A percentile compares a stretch with the other conserved stretches of the same genome.
Conservation (phyloP, 2,888 invertebrate genomes). For the Spilosoma lubricipeda region DNA sequence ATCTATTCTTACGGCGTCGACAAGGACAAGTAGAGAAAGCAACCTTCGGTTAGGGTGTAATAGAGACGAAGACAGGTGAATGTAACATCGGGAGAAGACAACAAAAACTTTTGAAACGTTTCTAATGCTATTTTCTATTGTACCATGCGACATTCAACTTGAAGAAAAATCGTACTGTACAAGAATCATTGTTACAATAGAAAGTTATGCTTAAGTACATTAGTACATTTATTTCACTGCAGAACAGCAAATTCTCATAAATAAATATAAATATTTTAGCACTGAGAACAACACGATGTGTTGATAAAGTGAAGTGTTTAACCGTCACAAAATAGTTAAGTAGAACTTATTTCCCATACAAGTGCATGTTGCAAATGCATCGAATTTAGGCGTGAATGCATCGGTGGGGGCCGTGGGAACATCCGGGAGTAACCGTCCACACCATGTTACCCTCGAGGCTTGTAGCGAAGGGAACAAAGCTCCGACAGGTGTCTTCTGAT, state of each 20-base stretch:
- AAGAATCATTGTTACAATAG: slow-evolving; percentile 45
- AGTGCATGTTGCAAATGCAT: slow-evolving; percentile 42
- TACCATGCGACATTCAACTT: slow-evolving; percentile 58
- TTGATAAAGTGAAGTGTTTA: neutral
- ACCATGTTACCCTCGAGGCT: slow-evolving; percentile 44
- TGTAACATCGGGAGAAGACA: slow-evolving; percentile 74
- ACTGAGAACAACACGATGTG: neutral
- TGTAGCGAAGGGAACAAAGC: slow-evolving; percentile 65
- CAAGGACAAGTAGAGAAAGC: slow-evolving; percentile 68
- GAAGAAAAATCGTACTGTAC: slow-evolving; percentile 53
- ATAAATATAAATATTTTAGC: neutral
- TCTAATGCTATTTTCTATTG: slow-evolving; percentile 74
- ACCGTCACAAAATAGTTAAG: neutral
- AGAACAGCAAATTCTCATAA: neutral
- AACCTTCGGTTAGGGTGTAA: slow-evolving; percentile 62
- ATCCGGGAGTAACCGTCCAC: slow-evolving; percentile 65
- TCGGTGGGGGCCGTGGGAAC: slow-evolving; percentile 83
- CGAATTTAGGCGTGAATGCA: slow-evolving; percentile 55
- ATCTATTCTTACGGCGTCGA: slow-evolving; percentile 60
- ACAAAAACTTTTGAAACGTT: slow-evolving; percentile 79
- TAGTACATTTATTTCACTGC: neutral
- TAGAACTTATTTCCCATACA: slow-evolving; percentile 19
- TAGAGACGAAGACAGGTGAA: slow-evolving; percentile 79
- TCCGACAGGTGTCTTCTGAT: slow-evolving; percentile 69
- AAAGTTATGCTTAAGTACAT: slow-evolving; percentile 25